Conservation (phyloP, 2,113 vertebrate species). For the Sceloporus undulatus region DNA sequence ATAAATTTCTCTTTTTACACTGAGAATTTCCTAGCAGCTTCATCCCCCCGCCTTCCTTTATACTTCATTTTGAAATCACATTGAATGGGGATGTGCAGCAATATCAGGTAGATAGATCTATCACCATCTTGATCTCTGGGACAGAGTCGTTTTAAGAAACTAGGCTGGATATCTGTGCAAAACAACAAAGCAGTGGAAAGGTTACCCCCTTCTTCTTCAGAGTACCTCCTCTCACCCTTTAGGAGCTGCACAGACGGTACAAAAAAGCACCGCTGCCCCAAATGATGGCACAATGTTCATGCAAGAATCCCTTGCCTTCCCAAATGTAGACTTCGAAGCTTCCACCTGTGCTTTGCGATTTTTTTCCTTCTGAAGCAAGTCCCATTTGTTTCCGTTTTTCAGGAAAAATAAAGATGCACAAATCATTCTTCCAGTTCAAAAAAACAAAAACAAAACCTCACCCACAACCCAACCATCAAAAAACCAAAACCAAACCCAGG, state of each 20-base stretch:
- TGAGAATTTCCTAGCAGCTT: not conserved
- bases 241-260: not conserved
- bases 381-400: not conserved
- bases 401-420: not conserved
- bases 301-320: not conserved
- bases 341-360: not conserved
- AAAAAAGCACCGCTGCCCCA: not conserved
- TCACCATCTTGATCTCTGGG: not conserved
- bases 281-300: not conserved
- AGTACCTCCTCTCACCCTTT: not conserved
- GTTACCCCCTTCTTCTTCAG: not conserved
- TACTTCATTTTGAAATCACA: slow-evolving; percentile 1
- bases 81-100: slow-evolving; percentile 33
- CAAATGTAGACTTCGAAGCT: not conserved
- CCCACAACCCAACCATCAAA: too few species aligned
- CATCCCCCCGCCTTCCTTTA: not conserved
- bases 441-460: not conserved
- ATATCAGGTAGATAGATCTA: slow-evolving; percentile 10
- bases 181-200: not conserved
- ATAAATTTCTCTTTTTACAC: slow-evolving; percentile 1
- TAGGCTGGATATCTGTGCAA: slow-evolving; percentile 8
- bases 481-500: not conserved
- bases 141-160: not conserved
- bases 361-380: not conserved
- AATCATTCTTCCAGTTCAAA: slow-evolving; percentile 5